Evolutionary conservation across 2,888 invertebrate genomes (phyloP), one percentile per base, ranked within the genome.

Genomic region (Callyntrura guangdongensis): DNA sequence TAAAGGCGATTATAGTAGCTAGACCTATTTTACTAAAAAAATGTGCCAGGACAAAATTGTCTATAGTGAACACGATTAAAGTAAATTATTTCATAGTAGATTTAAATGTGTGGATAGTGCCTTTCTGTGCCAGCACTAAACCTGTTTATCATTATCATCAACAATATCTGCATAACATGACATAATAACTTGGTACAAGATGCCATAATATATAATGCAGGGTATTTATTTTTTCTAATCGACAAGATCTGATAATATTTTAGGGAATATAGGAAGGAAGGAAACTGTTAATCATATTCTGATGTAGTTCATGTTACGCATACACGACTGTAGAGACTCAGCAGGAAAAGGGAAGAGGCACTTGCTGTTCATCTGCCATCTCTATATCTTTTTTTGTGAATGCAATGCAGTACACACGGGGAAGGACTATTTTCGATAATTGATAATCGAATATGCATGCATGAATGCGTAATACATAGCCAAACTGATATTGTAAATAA

Each of bases 131-230:
- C 49, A 22, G 3, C 36, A 27, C 45, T 64, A 64, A 36, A 59
- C n/a, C 53, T 36, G 36, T n/a, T 14, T 53, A 53, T 53, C 47
- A 56, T 56, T 8, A 45, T 17, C n/a, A 74, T 25, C 2, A 47
- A 17, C 14, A n/a, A 17, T 47, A 47, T 74, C n/a, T 17, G 49
- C 25, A 25, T n/a, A 45, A 36, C 47, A 47, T 17, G 74, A 47
- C 74, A 74, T 74, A 74, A 74, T 74, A 17, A 20, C 74, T 74
- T 20, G 20, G 47, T 74, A 47, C 8, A 47, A 49, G 20, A 49
- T 20, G 14, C 22, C 25, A 12, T 5, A 53, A 53, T 22, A 3
- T 64, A 11, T 17, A 49, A 9, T 6, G 27, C n/a, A 6, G 9
- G 17, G 12, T 47, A 20, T 74, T 36, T 36, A 36, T 6, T 4